Base-by-base conservation (phyloP, 2,113 vertebrate species). In the Ailurus styani region DNA sequence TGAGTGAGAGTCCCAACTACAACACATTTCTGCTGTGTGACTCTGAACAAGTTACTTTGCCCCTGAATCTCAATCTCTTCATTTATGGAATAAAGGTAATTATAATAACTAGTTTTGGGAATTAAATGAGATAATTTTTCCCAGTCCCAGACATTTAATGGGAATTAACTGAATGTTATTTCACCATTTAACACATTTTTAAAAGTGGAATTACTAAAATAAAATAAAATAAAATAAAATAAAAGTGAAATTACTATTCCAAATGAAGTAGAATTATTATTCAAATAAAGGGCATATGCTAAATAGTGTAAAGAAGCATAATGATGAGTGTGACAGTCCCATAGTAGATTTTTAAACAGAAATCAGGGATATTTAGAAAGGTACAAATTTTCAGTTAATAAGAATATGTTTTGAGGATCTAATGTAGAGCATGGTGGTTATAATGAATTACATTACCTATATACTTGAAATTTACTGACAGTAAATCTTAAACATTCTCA, bases 321-420 rank as follows among this genome's bases (percentile, higher is more conserved):
- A 64, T 85, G 75, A 52, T 40, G 18, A 66, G 6, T 47, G 9
- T 55, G 37, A 68, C 34, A 70, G 0, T 81, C 37, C 37, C 31
- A 62, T 25, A 81, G 12, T 87, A 55, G 27, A 27, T 60, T 96
- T 96, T 88, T 81, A 96, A 87, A 68, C n/a, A 93, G 40, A 86
- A 92, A 66, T 87, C 72, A 55, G 5, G 3, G 15, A 70, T 88
- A 45, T 86, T 95, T 75, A 75, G 29, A 94, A 81, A 81, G 9
- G 18, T 60, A 78, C 34, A 45, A 25, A 72, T 57, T 52, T 29
- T 94, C 42, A 31, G 8, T 82, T 45, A 90, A 90, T 57, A 77
- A 70, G 40, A 42, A 18, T 25, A 60, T 31, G 21, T 87, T 78
- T 21, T 45, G 47, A 87, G 47, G 15, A 55, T 86, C 34, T 85